phyloP scores from a whole-genome alignment of 2,888 invertebrate genomes.

The Gortyna flavago region DNA sequence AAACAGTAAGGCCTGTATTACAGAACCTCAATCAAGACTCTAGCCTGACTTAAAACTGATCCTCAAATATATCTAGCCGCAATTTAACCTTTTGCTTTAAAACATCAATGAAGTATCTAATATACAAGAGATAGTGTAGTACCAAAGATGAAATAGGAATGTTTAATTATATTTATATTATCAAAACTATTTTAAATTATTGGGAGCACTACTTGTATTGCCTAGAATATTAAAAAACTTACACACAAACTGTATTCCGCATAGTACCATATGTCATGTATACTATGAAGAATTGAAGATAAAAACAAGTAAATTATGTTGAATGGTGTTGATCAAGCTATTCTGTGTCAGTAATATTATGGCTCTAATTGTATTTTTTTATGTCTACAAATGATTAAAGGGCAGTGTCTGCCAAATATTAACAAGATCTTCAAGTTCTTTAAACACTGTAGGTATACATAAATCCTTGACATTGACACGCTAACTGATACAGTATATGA shows the following conservation, averaged over 20 bases:
- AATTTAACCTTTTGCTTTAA: not conserved
- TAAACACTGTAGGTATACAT: too few relatives aligned
- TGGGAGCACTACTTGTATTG: not conserved
- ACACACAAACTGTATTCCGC: not conserved
- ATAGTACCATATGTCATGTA: constrained; percentile 5
- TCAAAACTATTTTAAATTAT: not conserved
- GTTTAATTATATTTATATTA: not conserved
- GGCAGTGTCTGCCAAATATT: not conserved
- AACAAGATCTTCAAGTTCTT: not conserved
- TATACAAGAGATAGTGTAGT: too few relatives aligned
- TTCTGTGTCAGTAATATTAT: not conserved
- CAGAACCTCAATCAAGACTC: not conserved
- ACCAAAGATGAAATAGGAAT: too few relatives aligned
- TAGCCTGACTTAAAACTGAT: not conserved
- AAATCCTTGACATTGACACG: not conserved
- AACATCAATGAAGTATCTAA: not conserved
- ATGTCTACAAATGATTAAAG: not conserved
- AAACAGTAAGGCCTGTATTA: not conserved
- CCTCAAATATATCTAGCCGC: not conserved
- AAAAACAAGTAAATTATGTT: constrained; percentile 7
- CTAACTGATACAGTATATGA: not conserved
- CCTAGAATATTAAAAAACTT: not conserved
- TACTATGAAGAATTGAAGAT: not conserved
- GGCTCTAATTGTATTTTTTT: not conserved
- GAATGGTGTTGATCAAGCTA: constrained; percentile 17